Percentiles rank a stretch among this genome's conserved stretches.
Conservation (phyloP, 2,888 invertebrate species). For the Alloscopus bannaensis region DNA sequence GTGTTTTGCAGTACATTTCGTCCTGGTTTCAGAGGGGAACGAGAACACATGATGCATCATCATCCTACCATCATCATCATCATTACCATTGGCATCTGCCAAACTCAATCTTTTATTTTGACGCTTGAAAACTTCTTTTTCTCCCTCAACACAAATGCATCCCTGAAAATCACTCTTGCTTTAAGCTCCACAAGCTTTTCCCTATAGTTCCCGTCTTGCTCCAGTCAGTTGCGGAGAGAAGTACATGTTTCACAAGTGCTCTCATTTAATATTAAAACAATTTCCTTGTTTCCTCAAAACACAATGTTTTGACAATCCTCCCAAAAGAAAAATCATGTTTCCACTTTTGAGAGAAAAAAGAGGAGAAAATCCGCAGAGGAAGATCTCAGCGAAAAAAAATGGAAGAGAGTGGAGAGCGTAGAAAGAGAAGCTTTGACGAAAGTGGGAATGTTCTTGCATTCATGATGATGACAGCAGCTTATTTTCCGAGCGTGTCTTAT, state of each 20-base stretch:
- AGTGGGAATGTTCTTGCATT: slow-evolving; percentile 43
- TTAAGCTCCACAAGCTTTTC: slow-evolving; percentile 38
- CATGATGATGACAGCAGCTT: slow-evolving; percentile 54
- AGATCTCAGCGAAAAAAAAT: neutral
- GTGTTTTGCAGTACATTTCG: slow-evolving; percentile 13
- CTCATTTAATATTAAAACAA: slow-evolving; percentile 63
- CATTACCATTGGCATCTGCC: slow-evolving; percentile 62
- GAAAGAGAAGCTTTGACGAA: neutral
- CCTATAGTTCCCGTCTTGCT: neutral
- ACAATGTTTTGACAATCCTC: slow-evolving; percentile 58
- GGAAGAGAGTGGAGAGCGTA: neutral
- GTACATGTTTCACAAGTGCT: slow-evolving; percentile 53
- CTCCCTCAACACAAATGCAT: slow-evolving; percentile 44
- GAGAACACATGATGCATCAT: slow-evolving; percentile 49
- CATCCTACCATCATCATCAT: slow-evolving; percentile 47
- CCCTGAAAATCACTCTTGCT: slow-evolving; percentile 56
- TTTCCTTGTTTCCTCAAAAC: slow-evolving; percentile 56
- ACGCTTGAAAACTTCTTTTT: slow-evolving; percentile 50
- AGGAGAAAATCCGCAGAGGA: slow-evolving; percentile 27
- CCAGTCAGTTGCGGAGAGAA: neutral
- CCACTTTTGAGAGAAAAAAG: slow-evolving; percentile 35
- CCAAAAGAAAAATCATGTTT: slow-evolving; percentile 63
- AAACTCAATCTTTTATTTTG: slow-evolving; percentile 60
- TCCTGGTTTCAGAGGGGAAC: too few species aligned
- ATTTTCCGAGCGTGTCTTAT: slow-evolving; percentile 13